Evolutionary conservation across 2,888 invertebrate genomes (phyloP).

Genomic region (Synergus itoensis): DNA sequence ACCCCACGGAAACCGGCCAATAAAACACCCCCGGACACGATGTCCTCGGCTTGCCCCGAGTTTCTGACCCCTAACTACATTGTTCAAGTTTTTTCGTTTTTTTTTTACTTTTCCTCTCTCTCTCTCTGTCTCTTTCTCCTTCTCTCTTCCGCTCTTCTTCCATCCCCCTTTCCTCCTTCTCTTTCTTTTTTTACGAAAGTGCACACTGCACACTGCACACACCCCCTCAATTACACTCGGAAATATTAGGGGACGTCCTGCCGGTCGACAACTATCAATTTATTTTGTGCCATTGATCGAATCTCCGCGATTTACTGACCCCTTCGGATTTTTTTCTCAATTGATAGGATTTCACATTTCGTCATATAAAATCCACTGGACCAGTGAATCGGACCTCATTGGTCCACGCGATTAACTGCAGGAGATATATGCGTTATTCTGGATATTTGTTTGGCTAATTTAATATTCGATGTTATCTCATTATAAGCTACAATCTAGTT

Average conservation of each 20-base stretch:
- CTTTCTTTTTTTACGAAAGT: slow-evolving; percentile 51
- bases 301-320: slow-evolving; percentile 57
- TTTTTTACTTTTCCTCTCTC: slow-evolving; percentile 52
- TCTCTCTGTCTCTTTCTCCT: slow-evolving; percentile 47
- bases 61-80: slow-evolving; percentile 68
- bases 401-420: slow-evolving; percentile 47
- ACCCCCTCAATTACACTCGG: slow-evolving; percentile 78
- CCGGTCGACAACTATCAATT: slow-evolving; percentile 77
- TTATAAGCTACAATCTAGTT: too few species aligned
- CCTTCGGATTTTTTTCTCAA: slow-evolving; percentile 49
- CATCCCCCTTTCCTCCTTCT: slow-evolving; percentile 46
- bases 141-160: slow-evolving; percentile 46
- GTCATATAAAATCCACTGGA: slow-evolving; percentile 38
- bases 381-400: slow-evolving; percentile 43
- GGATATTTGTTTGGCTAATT: slow-evolving; percentile 3
- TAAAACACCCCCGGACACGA: slow-evolving; percentile 72
- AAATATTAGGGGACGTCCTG: slow-evolving; percentile 78
- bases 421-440: slow-evolving; percentile 2
- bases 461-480: neutral
- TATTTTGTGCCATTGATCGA: slow-evolving; percentile 70
- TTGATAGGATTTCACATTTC: slow-evolving; percentile 49
- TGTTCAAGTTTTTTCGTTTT: slow-evolving; percentile 71
- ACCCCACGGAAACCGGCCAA: slow-evolving; percentile 77
- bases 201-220: slow-evolving; percentile 65
- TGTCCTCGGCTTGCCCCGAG: slow-evolving; percentile 61